A percentile compares a stretch with the other conserved stretches of the same genome.
Evolutionary conservation across 1,140 invertebrate species (phyloP).

Genomic region (Bathynomus jamesi): DNA sequence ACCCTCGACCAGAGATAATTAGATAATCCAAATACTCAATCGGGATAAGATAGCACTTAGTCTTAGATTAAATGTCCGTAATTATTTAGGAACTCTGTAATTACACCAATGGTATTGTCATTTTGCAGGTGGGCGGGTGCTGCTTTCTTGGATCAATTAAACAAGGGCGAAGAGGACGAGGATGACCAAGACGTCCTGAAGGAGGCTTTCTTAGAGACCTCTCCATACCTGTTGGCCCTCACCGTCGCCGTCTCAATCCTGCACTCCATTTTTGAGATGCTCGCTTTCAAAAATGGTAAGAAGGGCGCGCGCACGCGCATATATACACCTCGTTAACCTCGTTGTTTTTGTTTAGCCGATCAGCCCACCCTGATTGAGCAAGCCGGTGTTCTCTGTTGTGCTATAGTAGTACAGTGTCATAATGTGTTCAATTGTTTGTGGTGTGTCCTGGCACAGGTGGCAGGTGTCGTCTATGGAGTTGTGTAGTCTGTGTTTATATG

Average conservation of each 20-base stretch:
- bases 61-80: too few species aligned
- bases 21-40: too few species aligned
- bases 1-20: too few species aligned
- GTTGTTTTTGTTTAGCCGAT: not conserved
- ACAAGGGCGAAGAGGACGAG: constrained; percentile 47
- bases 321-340: not conserved
- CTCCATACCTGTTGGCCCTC: constrained; percentile 84
- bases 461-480: too few species aligned
- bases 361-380: not conserved
- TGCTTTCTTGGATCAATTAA: constrained; percentile 44
- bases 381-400: too few species aligned
- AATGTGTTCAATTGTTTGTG: too few species aligned
- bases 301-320: not conserved
- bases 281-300: constrained; percentile 97
- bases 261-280: constrained; percentile 95
- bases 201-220: constrained; percentile 93
- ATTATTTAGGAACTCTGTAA: too few species aligned
- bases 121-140: constrained; percentile 39
- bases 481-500: too few species aligned
- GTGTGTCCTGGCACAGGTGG: too few species aligned
- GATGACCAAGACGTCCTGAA: constrained; percentile 89
- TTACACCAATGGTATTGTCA: too few species aligned
- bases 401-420: too few species aligned
- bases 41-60: too few species aligned
- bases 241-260: constrained; percentile 89